Base-by-base conservation (phyloP, 2,888 invertebrate species). In the Oscheius sp. region DNA sequence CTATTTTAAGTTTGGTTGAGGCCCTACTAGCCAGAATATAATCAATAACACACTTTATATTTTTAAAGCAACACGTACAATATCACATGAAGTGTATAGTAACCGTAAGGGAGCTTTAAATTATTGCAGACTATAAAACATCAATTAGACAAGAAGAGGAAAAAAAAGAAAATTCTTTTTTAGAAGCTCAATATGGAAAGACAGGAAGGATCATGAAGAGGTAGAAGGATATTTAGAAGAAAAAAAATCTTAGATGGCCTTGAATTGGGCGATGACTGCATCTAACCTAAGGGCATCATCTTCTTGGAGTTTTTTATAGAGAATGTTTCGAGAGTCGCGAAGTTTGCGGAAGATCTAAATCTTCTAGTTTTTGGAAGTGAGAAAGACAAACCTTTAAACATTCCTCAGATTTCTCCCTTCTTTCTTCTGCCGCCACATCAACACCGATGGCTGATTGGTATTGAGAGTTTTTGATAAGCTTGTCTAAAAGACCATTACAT, bases 341-440 rank as follows among this genome's bases (percentile, higher is more conserved):
- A 65, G 41, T 26, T 65, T 17, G 12, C 54, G 51, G 24, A 65
- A 28, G 1, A 22, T 3, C 65, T 65, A 50, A 17, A 65, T 38
- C 6, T n/a, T 8, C 41, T 24, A 14, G 3, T 22, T 54, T 22
- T 47, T 12, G 22, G 24, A 5, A 17, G 20, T 17, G 44, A 22
- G n/a, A n/a, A n/a, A 2, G 12, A 30, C 20, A 22, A 26, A 74
- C 75, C 57, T 75, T 61, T 8, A 76, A 44, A 64, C 73, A 72
- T 26, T 49, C n/a, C n/a, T 64, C 57, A 6, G 73, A 70, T 51
- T 74, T 73, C n/a, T 71, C 72, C 12, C 67, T 32, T 12, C 76
- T 22, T 44, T 76, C 73, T 45, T 76, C 76, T 3, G 72, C 73
- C 9, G 67, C 74, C 12, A 76, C 72, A 41, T 76, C 76, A 0